Evolutionary conservation across 2,888 invertebrate genomes (phyloP), one percentile per base, ranked within the genome.

Genomic region (Ormyrus rosae): DNA sequence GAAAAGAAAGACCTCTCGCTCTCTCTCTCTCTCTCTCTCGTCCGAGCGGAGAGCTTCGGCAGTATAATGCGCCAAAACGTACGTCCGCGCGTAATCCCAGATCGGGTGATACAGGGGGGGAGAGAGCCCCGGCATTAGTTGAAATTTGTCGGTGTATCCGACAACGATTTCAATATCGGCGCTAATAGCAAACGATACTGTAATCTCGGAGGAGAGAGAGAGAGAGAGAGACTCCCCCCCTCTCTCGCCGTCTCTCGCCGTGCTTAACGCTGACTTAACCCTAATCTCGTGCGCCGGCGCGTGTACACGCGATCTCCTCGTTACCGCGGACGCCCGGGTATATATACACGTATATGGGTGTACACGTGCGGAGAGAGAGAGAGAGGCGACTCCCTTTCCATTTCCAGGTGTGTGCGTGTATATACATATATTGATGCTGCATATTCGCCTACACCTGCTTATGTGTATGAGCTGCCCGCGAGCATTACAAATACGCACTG

Each of bases 231-330:
- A 5, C 13, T 6, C 8, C 8, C 64, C 64, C 6, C 6, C 19
- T 13, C 13, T 58, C 58, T 4, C 11, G 5, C 58, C 1, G 7
- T n/a, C 58, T 9, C 11, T 58, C 75, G 83, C 83, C 85, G 85
- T 87, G 86, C 87, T 88, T 87, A 87, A 86, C 86, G 86, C 83
- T 84, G 87, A 88, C 87, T 87, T 85, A 86, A 85, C 86, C 85
- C 85, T 86, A 86, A 88, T 87, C 86, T 85, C 78, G 82, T 70
- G 82, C 83, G 82, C 83, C 80, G 79, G 78, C 81, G 83, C 78
- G 74, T 78, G 69, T 71, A 10, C 81, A 73, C 81, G 81, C 81
- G 73, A 78, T 73, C 69, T 19, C 53, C 75, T 80, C 71, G 80
- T 76, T 76, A 80, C 34, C 67, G 50, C 10, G 19, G n/a, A 53